Evolutionary conservation across 35 echinoderm and acorn worm species (phyloP).

Genomic region (Patiria miniata): DNA sequence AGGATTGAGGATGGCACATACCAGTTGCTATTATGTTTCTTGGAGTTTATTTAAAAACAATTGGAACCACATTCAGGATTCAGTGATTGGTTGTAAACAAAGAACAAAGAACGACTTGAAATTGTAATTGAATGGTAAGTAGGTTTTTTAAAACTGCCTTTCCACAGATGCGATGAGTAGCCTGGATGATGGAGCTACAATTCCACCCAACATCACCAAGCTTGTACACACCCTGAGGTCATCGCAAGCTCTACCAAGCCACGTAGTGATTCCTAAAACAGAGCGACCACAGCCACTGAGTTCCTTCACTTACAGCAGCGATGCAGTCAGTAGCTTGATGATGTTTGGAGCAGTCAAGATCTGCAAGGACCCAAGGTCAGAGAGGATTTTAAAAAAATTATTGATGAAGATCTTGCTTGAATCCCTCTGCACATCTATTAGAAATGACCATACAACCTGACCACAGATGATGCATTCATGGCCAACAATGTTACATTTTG

Average conservation of each 20-base stretch:
- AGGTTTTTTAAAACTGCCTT: neutral
- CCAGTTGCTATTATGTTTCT: no score
- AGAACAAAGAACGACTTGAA: no score
- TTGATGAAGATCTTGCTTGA: no score
- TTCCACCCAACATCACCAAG: conserved; percentile 31
- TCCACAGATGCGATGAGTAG: conserved; percentile 9
- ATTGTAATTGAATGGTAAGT: no score
- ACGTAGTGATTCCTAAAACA: conserved; percentile 13
- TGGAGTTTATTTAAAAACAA: no score
- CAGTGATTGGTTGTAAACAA: no score
- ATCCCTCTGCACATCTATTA: no score
- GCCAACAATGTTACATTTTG: neutral
- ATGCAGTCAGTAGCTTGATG: conserved; percentile 18
- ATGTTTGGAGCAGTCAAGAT: conserved; percentile 31
- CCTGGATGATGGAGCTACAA: neutral
- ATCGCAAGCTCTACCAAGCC: conserved; percentile 4
- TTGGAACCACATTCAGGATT: no score
- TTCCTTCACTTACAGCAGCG: conserved; percentile 18
- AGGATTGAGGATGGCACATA: no score
- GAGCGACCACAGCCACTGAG: neutral
- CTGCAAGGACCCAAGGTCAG: conserved; percentile 9
- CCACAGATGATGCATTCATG: no score
- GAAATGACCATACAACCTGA: no score
- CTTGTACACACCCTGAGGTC: conserved; percentile 40
- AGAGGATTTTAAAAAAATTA: no score